Base-by-base conservation (phyloP, 2,113 vertebrate species). In the Toxotes chatareus region DNA sequence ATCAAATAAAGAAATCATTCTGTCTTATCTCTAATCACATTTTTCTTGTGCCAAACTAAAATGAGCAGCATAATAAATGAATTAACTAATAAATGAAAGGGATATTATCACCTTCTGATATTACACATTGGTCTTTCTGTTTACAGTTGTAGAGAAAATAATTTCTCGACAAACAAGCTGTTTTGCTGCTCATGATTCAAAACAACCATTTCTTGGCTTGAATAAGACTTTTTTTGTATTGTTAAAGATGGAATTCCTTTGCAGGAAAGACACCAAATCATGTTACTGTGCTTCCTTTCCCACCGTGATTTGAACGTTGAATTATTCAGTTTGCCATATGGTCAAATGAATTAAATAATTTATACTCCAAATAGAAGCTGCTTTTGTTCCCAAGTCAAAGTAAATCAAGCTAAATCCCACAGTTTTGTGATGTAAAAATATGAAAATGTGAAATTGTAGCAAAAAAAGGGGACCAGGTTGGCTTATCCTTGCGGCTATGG, bases 371-470 rank as follows among this genome's bases (percentile, higher is more conserved):
- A 56, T 27, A 56, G 49, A 75, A 59, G 32, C 63, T 46, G 57
- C 63, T 13, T 71, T 86, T 82, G 77, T 88, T 46, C 67, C 0
- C 27, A 46, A 14, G 53, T 76, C 7, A 21, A 56, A 69, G 44
- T 72, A 77, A 80, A 78, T 47, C n/a, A 23, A 68, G 44, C 21
- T 65, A 83, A 91, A 75, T 87, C 78, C 75, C 49, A n/a, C 34
- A 80, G 82, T 92, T 90, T 92, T 93, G 87, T 87, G 64, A 89
- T 90, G 83, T 90, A 83, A 91, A 89, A 91, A 71, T 73, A 81
- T 89, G 80, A 92, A 88, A 89, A 93, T 88, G 72, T 76, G 82
- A 81, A 86, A 79, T 80, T 60, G 70, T 63, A 42, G 51, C 34
- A 71, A 70, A 79, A 65, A 74, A 40, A 32, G 80, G 78, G 44